A percentile compares a stretch with the other conserved stretches of the same genome.
phyloP scores from a whole-genome alignment of 2,888 invertebrate species.

The Teleogryllus oceanicus region DNA sequence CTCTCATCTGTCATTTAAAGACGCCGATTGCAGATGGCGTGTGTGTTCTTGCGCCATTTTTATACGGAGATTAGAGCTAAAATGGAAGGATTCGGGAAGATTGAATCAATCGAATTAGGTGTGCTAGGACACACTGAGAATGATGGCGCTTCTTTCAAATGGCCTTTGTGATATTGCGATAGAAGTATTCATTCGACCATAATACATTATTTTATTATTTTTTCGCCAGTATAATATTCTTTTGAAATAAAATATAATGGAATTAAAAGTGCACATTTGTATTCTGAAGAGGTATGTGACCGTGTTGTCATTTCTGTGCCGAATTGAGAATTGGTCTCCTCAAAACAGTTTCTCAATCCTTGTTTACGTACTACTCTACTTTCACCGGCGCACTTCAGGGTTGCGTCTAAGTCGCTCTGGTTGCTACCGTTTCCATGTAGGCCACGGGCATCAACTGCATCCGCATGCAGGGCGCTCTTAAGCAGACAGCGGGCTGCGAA shows the following conservation, averaged over 20 bases:
- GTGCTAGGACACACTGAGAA: neutral
- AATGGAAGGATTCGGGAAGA: neutral
- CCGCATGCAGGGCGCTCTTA: neutral
- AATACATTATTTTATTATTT: too few species aligned
- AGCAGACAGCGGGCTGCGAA: neutral
- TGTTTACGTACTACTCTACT: neutral
- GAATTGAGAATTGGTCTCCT: neutral
- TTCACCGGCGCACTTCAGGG: neutral
- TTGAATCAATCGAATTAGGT: neutral
- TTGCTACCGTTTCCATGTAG: too few species aligned
- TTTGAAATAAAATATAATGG: neutral
- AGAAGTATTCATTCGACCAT: too few species aligned
- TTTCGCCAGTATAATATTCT: neutral
- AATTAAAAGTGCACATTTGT: too few species aligned
- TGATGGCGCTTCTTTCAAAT: neutral
- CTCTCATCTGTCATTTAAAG: neutral
- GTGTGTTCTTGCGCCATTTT: slow-evolving; percentile 5
- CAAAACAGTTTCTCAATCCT: neutral
- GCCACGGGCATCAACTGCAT: too few species aligned
- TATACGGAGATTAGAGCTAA: neutral
- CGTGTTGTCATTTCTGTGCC: too few species aligned
- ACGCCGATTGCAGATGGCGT: slow-evolving; percentile 29
- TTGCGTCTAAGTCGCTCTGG: neutral
- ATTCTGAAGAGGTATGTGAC: too few species aligned
- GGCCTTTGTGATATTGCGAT: neutral